These are phyloP conservation scores for Chaetogeoica ovagalla DNA, from an alignment of 2,888 invertebrate species.

Conservation along the genomic window DNA sequence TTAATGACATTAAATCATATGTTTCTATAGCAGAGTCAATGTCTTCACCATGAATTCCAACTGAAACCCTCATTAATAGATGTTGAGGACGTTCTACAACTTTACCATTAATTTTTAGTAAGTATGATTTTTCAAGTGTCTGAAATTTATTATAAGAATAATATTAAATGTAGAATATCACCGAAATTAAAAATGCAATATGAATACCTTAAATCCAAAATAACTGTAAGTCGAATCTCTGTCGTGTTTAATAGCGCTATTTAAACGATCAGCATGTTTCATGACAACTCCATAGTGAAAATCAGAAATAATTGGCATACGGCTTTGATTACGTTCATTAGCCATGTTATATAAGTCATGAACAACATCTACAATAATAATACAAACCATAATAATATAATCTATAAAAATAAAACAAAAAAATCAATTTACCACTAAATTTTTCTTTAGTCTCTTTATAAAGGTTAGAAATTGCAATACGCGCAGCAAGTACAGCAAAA, in stretches of 20 bases:
- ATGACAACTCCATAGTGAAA: slow-evolving; percentile 78
- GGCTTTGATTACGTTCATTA: slow-evolving; percentile 72
- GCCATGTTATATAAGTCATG: slow-evolving; percentile 77
- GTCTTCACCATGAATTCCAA: slow-evolving; percentile 94
- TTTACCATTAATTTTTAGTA: slow-evolving; percentile 87
- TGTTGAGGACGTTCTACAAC: slow-evolving; percentile 97
- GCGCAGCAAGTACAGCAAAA: slow-evolving; percentile 85
- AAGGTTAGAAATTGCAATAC: slow-evolving; percentile 94
- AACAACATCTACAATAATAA: slow-evolving; percentile 78
- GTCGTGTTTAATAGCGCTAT: slow-evolving; percentile 95
- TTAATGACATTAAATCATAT: slow-evolving; percentile 91
- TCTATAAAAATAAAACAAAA: background rate
- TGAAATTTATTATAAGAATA: slow-evolving; percentile 57
- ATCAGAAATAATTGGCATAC: slow-evolving; percentile 84
- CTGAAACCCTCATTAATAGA: slow-evolving; percentile 96
- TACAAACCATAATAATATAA: background rate
- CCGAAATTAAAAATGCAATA: background rate
- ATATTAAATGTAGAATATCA: slow-evolving; percentile 11
- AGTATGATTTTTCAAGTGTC: slow-evolving; percentile 92
- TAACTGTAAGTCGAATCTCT: slow-evolving; percentile 96
- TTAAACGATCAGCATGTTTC: slow-evolving; percentile 83
- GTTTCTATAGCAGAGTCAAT: slow-evolving; percentile 92
- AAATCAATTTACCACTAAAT: slow-evolving; percentile 72
- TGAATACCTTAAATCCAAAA: slow-evolving; percentile 87
- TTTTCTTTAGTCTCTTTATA: slow-evolving; percentile 97